phyloP scores from a whole-genome alignment of 2,888 invertebrate species.

The Blastobasis lacticolella region DNA sequence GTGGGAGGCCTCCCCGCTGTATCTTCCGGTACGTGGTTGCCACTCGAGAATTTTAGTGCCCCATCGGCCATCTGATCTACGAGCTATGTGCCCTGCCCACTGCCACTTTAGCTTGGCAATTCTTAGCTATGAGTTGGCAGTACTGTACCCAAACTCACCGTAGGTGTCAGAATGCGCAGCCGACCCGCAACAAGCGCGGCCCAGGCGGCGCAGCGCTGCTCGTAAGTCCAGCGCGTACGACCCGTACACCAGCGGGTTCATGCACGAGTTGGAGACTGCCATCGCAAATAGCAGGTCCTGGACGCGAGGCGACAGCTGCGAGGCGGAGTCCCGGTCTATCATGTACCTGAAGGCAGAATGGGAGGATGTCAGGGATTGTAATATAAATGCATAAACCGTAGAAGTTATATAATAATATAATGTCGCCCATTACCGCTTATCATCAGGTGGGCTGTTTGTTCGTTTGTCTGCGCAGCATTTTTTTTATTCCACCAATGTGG shows the following conservation, averaged over 20 bases:
- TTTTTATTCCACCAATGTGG: too few relatives aligned
- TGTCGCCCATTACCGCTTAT: too few relatives aligned
- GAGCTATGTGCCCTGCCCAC: not conserved
- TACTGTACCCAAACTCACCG: slow-evolving; percentile 17
- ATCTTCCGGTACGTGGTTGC: too few relatives aligned
- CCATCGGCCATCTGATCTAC: not conserved
- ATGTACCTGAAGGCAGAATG: slow-evolving; percentile 73
- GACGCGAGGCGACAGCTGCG: slow-evolving; percentile 75
- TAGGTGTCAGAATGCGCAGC: slow-evolving; percentile 40
- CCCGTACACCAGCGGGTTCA: slow-evolving; percentile 87
- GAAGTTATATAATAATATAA: too few relatives aligned
- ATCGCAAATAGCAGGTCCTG: slow-evolving; percentile 84
- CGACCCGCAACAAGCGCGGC: slow-evolving; percentile 38
- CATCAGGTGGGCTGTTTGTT: too few relatives aligned
- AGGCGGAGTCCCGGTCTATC: slow-evolving; percentile 79
- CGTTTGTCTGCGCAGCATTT: too few relatives aligned
- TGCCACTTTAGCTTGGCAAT: too few relatives aligned
- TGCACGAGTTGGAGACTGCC: slow-evolving; percentile 87
- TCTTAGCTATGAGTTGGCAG: too few relatives aligned
- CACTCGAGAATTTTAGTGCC: not conserved
- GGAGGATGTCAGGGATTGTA: too few relatives aligned
- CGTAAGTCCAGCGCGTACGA: slow-evolving; percentile 72
- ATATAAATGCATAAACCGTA: too few relatives aligned
- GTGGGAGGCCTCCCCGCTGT: too few relatives aligned
- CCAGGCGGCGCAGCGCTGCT: slow-evolving; percentile 27